Percentiles rank a stretch among this genome's conserved stretches.
phyloP scores from a whole-genome alignment of 1,140 invertebrate species.

The Drosophila oshimai region DNA sequence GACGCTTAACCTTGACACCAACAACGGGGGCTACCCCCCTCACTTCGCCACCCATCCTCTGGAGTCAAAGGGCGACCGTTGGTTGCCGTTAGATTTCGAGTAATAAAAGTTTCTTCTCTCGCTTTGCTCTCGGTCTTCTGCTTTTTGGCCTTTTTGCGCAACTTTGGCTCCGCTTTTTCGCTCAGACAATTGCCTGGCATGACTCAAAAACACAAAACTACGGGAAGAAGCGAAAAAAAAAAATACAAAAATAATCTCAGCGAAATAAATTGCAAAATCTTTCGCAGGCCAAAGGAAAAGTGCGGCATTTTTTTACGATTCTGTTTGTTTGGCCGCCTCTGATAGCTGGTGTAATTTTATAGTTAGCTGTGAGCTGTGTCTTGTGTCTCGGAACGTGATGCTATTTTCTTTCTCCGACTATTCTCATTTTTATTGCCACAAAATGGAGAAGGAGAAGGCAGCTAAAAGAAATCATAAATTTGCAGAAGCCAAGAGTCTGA shows the following conservation, averaged over 20 bases:
- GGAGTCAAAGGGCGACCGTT: conserved; percentile 60
- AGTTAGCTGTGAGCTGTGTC: conserved; percentile 44
- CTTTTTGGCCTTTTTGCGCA: conserved; percentile 40
- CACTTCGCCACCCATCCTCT: conserved; percentile 15
- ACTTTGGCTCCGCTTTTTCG: conserved; percentile 29
- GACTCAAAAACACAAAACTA: conserved; percentile 46
- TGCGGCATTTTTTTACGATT: conserved; percentile 69
- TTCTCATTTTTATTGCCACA: conserved; percentile 41
- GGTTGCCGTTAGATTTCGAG: conserved; percentile 60
- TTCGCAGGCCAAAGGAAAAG: conserved; percentile 59
- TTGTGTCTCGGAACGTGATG: conserved; percentile 60
- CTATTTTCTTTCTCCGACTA: conserved; percentile 37
- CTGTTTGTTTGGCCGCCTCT: conserved; percentile 46
- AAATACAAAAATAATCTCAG: conserved; percentile 21
- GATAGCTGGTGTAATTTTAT: conserved; percentile 56
- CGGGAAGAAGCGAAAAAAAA: not conserved
- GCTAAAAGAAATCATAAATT: conserved; percentile 56
- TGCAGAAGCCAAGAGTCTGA: conserved; percentile 24
- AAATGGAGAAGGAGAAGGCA: not conserved
- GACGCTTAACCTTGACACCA: conserved; percentile 73
- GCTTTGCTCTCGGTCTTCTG: conserved; percentile 5
- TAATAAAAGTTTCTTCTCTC: conserved; percentile 51
- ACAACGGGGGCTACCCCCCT: conserved; percentile 10
- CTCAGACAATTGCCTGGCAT: conserved; percentile 66
- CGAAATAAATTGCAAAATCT: conserved; percentile 80